Conservation (phyloP, 2,113 vertebrate species). For the cattle (Bos taurus) region DNA sequence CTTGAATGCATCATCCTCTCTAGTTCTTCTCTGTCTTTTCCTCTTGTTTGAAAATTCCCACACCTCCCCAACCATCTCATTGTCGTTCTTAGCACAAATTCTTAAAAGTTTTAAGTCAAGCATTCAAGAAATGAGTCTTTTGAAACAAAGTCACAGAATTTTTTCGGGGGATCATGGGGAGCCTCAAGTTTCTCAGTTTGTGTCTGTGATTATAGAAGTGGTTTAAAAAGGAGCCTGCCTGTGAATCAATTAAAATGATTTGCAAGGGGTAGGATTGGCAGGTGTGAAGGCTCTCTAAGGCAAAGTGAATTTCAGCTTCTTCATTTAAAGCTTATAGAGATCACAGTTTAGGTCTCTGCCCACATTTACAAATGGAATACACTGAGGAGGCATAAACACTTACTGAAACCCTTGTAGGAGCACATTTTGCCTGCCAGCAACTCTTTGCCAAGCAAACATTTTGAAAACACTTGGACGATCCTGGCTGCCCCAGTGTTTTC, state of each 20-base stretch:
- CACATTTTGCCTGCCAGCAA: conserved; percentile 68
- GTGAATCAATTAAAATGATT: conserved; percentile 43
- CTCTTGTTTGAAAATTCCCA: neutral
- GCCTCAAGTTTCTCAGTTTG: neutral
- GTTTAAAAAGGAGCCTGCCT: neutral
- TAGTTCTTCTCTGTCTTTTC: neutral
- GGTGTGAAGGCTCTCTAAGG: conserved; percentile 14
- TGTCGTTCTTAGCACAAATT: neutral
- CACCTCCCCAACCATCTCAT: neutral
- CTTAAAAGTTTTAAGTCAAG: neutral
- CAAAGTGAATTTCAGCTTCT: conserved; percentile 36
- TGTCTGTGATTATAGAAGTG: neutral
- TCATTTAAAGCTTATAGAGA: conserved; percentile 57
- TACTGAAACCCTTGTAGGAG: conserved; percentile 66
- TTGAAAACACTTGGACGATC: conserved; percentile 75
- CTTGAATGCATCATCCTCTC: neutral
- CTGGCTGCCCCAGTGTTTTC: conserved; percentile 69
- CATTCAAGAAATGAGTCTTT: conserved; percentile 5
- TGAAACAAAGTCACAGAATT: neutral
- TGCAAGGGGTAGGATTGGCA: neutral
- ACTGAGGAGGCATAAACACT: conserved; percentile 58
- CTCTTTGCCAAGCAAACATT: conserved; percentile 72
- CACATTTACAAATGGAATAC: conserved; percentile 62
- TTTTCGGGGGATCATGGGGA: neutral
- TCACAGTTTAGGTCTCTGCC: conserved; percentile 60